These are phyloP conservation scores for Speoplatyrhinus poulsoni DNA, from an alignment of 2,113 vertebrate genomes.

Conservation along the genomic window DNA sequence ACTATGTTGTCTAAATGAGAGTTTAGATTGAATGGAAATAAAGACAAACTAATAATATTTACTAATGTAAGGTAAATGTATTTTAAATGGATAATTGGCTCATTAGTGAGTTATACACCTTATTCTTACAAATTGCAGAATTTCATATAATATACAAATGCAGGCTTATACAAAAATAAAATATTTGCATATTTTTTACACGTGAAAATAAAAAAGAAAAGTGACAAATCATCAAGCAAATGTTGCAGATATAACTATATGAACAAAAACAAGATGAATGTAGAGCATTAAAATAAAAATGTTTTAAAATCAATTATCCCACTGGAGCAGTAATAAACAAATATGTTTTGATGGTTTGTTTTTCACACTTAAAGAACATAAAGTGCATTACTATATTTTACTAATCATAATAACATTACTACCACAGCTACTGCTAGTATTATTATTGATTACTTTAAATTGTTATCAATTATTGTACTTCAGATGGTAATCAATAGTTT, in stretches of 20 bases:
- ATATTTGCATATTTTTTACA: constrained; percentile 69
- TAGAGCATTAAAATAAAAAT: not conserved
- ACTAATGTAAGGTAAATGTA: constrained; percentile 28
- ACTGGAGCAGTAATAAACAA: constrained; percentile 7
- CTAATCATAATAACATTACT: constrained; percentile 10
- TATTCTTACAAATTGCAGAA: constrained; percentile 58
- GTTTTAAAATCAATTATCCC: constrained; percentile 26
- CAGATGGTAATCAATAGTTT: too few relatives aligned
- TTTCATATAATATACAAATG: constrained; percentile 53
- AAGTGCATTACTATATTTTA: constrained; percentile 68
- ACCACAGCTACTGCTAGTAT: constrained; percentile 4
- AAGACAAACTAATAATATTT: not conserved
- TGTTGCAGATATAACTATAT: constrained; percentile 38
- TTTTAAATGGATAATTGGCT: constrained; percentile 29
- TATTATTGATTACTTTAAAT: constrained; percentile 4
- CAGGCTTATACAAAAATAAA: constrained; percentile 74
- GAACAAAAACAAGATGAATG: constrained; percentile 20
- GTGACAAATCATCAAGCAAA: constrained; percentile 22
- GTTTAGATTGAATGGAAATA: not conserved
- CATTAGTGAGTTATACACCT: constrained; percentile 49
- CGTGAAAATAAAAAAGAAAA: constrained; percentile 30
- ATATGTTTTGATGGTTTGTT: constrained; percentile 5
- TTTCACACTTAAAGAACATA: constrained; percentile 56
- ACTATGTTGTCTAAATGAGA: not conserved
- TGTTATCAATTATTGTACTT: not conserved